Conservation (phyloP, 1,140 invertebrate genomes). For the Panonychus citri region DNA sequence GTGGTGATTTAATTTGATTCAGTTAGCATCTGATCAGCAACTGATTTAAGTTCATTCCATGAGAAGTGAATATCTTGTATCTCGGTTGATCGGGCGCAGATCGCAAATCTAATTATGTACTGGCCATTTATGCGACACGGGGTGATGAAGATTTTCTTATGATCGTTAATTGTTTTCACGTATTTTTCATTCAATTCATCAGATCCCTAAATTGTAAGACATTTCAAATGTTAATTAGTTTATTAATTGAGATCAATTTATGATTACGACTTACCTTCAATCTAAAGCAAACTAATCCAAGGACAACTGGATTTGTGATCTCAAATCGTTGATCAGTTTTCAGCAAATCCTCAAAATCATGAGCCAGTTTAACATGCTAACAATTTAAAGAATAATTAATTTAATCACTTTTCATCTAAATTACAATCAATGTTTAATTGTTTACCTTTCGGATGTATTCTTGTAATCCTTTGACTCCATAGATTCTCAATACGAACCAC, state of each 20-base stretch:
- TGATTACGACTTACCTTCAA: slow-evolving; percentile 36
- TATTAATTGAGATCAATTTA: background rate
- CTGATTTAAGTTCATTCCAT: slow-evolving; percentile 37
- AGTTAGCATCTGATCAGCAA: background rate
- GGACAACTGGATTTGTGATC: slow-evolving; percentile 37
- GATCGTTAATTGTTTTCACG: slow-evolving; percentile 43
- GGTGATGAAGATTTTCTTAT: slow-evolving; percentile 59
- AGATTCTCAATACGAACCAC: slow-evolving; percentile 70
- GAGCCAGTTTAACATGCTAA: slow-evolving; percentile 42
- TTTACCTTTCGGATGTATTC: slow-evolving; percentile 42
- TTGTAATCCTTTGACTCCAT: slow-evolving; percentile 50
- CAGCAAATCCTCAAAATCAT: slow-evolving; percentile 46
- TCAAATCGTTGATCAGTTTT: slow-evolving; percentile 48
- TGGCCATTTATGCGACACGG: slow-evolving; percentile 37
- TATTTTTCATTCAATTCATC: slow-evolving; percentile 47
- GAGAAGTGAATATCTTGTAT: slow-evolving; percentile 48
- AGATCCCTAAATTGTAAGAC: slow-evolving; percentile 29
- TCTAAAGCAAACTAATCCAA: slow-evolving; percentile 72
- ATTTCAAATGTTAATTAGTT: background rate
- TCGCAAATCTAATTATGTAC: slow-evolving; percentile 53
- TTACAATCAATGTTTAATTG: slow-evolving; percentile 14
- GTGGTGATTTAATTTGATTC: too few relatives aligned
- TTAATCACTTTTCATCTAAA: slow-evolving; percentile 5
- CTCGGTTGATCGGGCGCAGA: slow-evolving; percentile 46
- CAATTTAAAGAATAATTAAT: background rate